Conservation (phyloP, 2,888 invertebrate species). For the Horisme vitalbata region DNA sequence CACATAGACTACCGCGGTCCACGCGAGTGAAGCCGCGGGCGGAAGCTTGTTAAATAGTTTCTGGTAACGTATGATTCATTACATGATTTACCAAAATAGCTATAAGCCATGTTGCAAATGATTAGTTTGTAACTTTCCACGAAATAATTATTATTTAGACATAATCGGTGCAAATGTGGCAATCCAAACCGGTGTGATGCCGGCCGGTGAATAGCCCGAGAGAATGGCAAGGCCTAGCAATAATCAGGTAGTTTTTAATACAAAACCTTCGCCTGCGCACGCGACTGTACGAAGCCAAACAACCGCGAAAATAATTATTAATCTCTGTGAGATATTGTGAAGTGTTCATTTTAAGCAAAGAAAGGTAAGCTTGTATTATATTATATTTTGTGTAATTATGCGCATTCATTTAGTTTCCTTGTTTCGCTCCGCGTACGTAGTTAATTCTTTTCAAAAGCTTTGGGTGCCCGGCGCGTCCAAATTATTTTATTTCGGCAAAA, state of each 20-base stretch:
- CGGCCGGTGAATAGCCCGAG: conserved; percentile 19
- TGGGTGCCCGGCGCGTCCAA: neutral
- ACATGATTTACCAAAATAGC: too few relatives aligned
- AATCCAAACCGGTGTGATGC: conserved; percentile 30
- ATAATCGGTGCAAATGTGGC: conserved; percentile 10
- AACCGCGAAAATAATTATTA: neutral
- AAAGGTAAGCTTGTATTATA: conserved; percentile 12
- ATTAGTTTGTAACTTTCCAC: neutral
- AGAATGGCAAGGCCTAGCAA: conserved; percentile 34
- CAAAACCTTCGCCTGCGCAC: conserved; percentile 35
- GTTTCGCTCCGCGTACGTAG: neutral
- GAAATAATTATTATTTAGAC: neutral
- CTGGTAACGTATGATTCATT: too few relatives aligned
- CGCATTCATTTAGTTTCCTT: neutral
- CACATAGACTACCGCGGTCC: too few relatives aligned
- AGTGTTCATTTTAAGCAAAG: conserved; percentile 6
- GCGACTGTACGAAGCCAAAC: conserved; percentile 22
- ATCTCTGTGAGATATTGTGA: conserved; percentile 1
- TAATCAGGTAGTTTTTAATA: conserved; percentile 30
- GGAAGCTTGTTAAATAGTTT: too few relatives aligned
- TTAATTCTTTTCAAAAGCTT: conserved; percentile 9
- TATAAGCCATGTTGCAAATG: neutral
- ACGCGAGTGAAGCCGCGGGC: too few relatives aligned
- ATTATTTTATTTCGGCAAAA: conserved; percentile 2
- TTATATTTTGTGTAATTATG: neutral